Conservation (phyloP, 2,113 vertebrate species). For the Phyllopteryx taeniolatus region DNA sequence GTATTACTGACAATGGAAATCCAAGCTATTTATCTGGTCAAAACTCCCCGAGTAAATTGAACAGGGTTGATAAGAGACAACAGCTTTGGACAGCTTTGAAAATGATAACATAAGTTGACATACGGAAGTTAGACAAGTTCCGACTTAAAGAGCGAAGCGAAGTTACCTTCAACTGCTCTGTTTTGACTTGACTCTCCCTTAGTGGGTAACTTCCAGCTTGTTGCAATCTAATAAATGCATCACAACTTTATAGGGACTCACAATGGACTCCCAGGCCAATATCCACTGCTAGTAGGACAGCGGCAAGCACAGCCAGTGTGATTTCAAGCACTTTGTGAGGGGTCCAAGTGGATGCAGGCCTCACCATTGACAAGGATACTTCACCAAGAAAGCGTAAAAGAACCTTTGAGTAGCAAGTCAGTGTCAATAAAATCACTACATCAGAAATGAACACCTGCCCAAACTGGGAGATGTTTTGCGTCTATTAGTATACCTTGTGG, state of each 20-base stretch:
- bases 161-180: not conserved
- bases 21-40: not conserved
- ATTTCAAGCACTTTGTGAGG: slow-evolving; percentile 29
- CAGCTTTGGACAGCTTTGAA: not conserved
- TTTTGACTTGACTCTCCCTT: not conserved
- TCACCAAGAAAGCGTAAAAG: slow-evolving; percentile 23
- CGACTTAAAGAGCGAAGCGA: not conserved
- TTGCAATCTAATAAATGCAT: not conserved
- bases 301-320: slow-evolving; percentile 42
- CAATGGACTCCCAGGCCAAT: slow-evolving; percentile 62
- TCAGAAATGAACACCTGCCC: not conserved
- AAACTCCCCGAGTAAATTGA: not conserved
- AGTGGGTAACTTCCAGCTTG: not conserved
- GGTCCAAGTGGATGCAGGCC: slow-evolving; percentile 16
- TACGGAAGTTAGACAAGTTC: not conserved
- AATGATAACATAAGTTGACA: not conserved
- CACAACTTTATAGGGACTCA: slow-evolving; percentile 38
- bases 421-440: not conserved
- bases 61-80: not conserved
- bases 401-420: not conserved
- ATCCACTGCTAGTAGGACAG: slow-evolving; percentile 44
- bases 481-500: slow-evolving; percentile 34
- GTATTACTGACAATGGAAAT: not conserved
- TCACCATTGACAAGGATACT: slow-evolving; percentile 52
- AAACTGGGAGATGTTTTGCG: not conserved